A percentile compares a stretch with the other conserved stretches of the same genome.
Evolutionary conservation across 2,888 invertebrate genomes (phyloP).

Genomic region (Sinodicranocentrus sp.): DNA sequence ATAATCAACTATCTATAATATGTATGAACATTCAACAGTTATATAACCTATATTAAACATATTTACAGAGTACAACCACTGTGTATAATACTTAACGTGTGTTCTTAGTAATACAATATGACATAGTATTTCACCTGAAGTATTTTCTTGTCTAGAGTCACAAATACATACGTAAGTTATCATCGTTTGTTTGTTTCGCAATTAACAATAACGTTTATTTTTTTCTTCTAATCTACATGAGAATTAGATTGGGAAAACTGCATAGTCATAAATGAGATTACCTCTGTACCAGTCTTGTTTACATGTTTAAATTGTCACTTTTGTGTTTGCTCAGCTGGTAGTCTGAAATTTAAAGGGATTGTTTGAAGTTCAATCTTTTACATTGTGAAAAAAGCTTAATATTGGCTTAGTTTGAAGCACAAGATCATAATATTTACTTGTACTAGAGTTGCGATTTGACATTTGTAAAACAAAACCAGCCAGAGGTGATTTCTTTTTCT

Average conservation of each 20-base stretch:
- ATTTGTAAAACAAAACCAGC: not conserved
- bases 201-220: conserved; percentile 16
- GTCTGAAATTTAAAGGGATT: no score
- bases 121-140: conserved; percentile 48
- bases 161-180: conserved; percentile 2
- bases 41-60: conserved; percentile 30
- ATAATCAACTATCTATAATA: conserved; percentile 21
- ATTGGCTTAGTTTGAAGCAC: no score
- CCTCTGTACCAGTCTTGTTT: not conserved
- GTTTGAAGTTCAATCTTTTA: no score
- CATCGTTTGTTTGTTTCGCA: conserved; percentile 9
- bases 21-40: conserved; percentile 20
- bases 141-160: conserved; percentile 24
- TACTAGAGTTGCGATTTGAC: no score
- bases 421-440: no score
- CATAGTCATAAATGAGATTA: not conserved
- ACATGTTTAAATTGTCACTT: no score
- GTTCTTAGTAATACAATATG: conserved; percentile 39
- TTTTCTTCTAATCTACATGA: conserved; percentile 28
- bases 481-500: not conserved
- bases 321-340: no score
- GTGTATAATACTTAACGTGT: conserved; percentile 22
- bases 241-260: conserved; percentile 26
- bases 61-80: conserved; percentile 24
- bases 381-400: no score